Evolutionary conservation across 1,140 invertebrate species (phyloP).

Genomic region (Drosophila tani): DNA sequence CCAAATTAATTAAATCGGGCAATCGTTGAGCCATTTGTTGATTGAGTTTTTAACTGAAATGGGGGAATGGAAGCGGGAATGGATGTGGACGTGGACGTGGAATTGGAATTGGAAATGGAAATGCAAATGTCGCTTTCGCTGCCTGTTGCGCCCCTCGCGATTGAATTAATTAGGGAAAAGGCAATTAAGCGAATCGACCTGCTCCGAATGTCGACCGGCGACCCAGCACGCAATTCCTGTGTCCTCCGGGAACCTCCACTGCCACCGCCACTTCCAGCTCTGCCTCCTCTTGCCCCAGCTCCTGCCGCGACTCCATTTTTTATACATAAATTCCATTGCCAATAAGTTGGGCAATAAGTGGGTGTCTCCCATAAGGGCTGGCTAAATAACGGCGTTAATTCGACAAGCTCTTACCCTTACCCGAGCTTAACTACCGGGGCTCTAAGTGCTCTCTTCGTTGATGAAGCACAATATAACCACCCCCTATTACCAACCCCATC

Average conservation of each 20-base stretch:
- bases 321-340: constrained; percentile 54
- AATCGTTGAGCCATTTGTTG: constrained; percentile 47
- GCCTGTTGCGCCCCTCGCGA: constrained; percentile 45
- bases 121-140: constrained; percentile 53
- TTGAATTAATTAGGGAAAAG: constrained; percentile 82
- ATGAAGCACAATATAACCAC: constrained; percentile 51
- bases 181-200: constrained; percentile 78
- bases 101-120: constrained; percentile 18
- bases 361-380: constrained; percentile 53
- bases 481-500: constrained; percentile 1
- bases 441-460: constrained; percentile 50
- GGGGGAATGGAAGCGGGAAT: constrained; percentile 25
- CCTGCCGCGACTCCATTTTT: constrained; percentile 1
- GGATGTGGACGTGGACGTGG: constrained; percentile 25
- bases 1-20: constrained; percentile 76
- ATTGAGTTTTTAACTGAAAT: constrained; percentile 53
- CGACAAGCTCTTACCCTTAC: constrained; percentile 35
- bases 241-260: constrained; percentile 34
- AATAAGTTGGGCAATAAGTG: constrained; percentile 66
- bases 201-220: constrained; percentile 54
- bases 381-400: constrained; percentile 68
- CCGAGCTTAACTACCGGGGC: constrained; percentile 17
- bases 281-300: neutral
- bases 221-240: constrained; percentile 57
- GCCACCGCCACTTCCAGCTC: too few relatives aligned